Evolutionary conservation across 2,888 invertebrate species (phyloP).

Genomic region (Choristoneura rosaceana): DNA sequence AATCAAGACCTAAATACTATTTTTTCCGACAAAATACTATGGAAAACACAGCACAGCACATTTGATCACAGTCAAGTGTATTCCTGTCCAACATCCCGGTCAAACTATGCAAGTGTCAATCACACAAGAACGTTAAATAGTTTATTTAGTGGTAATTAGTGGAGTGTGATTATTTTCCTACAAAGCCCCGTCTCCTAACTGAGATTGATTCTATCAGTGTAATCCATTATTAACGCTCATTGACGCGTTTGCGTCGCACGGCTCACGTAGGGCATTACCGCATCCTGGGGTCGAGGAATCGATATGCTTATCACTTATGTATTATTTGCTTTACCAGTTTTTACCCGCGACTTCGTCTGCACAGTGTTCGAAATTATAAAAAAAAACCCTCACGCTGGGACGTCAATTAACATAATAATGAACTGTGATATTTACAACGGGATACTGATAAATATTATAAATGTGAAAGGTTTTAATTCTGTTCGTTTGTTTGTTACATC

Average conservation of each 20-base stretch:
- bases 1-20: no score
- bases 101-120: background rate
- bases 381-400: no score
- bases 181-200: conserved; percentile 50
- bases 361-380: no score
- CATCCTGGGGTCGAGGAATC: conserved; percentile 55
- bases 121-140: background rate
- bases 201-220: conserved; percentile 69
- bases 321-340: conserved; percentile 48
- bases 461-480: no score
- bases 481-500: no score
- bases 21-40: no score
- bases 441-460: no score
- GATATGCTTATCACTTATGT: conserved; percentile 73
- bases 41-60: no score
- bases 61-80: background rate
- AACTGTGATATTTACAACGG: no score
- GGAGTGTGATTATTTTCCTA: conserved; percentile 17
- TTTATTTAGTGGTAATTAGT: conserved; percentile 13
- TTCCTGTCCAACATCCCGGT: background rate
- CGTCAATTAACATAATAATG: no score
- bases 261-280: conserved; percentile 59
- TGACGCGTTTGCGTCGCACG: conserved; percentile 60
- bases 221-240: conserved; percentile 71
- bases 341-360: no score